Evolutionary conservation across 2,113 vertebrate species (phyloP).

Genomic region (Elachura formosa): DNA sequence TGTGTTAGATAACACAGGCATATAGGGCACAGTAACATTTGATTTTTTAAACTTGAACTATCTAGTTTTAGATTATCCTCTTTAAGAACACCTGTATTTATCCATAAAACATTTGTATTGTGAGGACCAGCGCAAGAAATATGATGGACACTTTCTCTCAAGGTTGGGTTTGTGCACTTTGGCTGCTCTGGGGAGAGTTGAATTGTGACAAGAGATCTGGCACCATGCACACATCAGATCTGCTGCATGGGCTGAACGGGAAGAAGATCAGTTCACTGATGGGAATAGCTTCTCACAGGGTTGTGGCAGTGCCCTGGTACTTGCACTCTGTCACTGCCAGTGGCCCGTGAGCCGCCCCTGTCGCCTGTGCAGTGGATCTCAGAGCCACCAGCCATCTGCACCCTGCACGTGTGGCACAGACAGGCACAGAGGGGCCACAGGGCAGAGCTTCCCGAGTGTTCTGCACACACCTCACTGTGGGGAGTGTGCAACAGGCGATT

Average conservation of each 20-base stretch:
- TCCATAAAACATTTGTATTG: neutral
- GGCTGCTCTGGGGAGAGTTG: fast-evolving
- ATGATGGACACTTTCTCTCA: neutral
- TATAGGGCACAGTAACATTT: neutral
- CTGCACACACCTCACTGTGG: fast-evolving
- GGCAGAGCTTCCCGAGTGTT: neutral
- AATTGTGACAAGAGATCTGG: neutral
- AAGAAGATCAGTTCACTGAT: neutral
- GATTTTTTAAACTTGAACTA: neutral
- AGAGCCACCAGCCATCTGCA: neutral
- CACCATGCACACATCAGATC: neutral
- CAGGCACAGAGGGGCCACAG: neutral
- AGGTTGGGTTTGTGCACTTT: neutral
- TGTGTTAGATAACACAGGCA: neutral
- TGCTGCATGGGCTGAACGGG: neutral
- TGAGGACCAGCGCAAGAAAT: neutral
- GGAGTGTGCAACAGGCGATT: neutral
- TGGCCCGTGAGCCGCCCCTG: neutral
- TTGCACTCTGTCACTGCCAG: neutral
- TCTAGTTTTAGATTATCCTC: neutral
- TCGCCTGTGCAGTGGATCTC: neutral
- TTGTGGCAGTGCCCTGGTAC: neutral
- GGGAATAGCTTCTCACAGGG: neutral
- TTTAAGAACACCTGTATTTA: neutral
- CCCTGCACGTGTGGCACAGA: neutral